These are phyloP conservation scores for Poeciliopsis gracilis DNA, from an alignment of 2,797 vertebrate genomes.

Conservation along the genomic window DNA sequence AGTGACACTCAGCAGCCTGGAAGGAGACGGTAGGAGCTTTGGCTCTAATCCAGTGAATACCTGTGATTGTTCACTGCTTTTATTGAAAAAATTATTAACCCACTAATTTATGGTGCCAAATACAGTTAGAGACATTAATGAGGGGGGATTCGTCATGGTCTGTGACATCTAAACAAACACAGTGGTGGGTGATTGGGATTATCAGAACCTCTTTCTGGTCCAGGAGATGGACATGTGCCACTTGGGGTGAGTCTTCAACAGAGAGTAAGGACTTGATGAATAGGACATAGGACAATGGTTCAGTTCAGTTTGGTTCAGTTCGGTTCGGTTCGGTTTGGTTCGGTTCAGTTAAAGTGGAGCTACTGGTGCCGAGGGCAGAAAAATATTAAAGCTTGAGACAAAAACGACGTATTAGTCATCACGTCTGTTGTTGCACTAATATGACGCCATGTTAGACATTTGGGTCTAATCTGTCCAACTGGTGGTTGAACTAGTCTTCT, in stretches of 20 bases:
- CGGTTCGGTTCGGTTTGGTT: not conserved
- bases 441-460: not conserved
- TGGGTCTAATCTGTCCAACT: not conserved
- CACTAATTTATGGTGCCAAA: not conserved
- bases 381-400: not conserved
- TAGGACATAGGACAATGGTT: not conserved
- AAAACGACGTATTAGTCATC: not conserved
- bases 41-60: not conserved
- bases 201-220: not conserved
- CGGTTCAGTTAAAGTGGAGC: not conserved
- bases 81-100: not conserved
- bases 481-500: not conserved
- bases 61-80: not conserved
- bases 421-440: too few species aligned
- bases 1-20: conserved; percentile 48
- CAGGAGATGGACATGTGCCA: not conserved
- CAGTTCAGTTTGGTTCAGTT: not conserved
- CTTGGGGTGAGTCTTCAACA: not conserved
- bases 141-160: not conserved
- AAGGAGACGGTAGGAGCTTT: conserved; percentile 14
- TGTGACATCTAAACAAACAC: not conserved
- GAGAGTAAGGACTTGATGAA: not conserved
- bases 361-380: not conserved
- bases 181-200: not conserved
- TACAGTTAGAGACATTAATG: not conserved